Evolutionary conservation across 2,113 vertebrate species (phyloP).

Genomic region (Cephalopterus ornatus): DNA sequence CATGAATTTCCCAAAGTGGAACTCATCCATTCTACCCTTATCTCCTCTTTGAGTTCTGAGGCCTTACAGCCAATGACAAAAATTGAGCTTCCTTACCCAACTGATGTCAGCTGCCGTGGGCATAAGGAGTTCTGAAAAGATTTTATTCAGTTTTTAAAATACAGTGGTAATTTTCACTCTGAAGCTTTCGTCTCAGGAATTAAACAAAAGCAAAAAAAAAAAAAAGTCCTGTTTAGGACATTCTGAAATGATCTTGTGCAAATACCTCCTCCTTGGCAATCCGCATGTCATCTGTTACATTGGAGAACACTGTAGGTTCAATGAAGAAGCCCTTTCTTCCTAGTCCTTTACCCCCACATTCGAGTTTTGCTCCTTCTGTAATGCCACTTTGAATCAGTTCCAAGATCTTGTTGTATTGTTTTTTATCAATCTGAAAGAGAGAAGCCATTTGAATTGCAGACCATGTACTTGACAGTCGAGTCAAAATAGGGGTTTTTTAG

Average conservation of each 20-base stretch:
- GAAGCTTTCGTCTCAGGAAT: background rate
- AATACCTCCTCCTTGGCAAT: slow-evolving; percentile 96
- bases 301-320: slow-evolving; percentile 97
- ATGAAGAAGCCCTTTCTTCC: slow-evolving; percentile 95
- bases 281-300: slow-evolving; percentile 93
- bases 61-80: background rate
- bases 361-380: slow-evolving; percentile 91
- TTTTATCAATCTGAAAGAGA: slow-evolving; percentile 86
- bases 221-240: background rate
- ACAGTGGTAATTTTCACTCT: background rate
- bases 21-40: background rate
- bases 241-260: background rate
- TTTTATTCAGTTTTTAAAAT: background rate
- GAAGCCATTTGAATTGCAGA: background rate
- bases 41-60: background rate
- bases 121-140: background rate
- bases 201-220: background rate
- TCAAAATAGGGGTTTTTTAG: background rate
- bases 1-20: background rate
- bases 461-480: background rate
- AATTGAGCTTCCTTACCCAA: background rate
- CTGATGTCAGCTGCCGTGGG: background rate
- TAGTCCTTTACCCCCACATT: slow-evolving; percentile 94
- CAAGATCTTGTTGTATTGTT: slow-evolving; percentile 91
- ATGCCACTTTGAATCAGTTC: slow-evolving; percentile 93